phyloP scores from a whole-genome alignment of 2,113 vertebrate genomes.

The Monarcha castaneiventris region DNA sequence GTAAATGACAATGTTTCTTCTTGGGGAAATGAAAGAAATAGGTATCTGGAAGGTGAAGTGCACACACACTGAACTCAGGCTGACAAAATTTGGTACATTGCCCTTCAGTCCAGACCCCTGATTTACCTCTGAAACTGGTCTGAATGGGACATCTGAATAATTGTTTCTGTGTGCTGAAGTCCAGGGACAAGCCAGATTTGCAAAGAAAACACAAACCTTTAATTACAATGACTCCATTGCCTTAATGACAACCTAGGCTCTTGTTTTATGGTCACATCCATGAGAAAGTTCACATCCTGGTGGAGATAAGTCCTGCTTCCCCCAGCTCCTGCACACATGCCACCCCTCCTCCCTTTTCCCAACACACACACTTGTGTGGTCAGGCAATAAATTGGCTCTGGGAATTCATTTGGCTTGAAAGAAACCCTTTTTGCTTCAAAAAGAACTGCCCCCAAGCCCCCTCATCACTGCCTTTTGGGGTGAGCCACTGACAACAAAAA shows the following conservation, averaged over 20 bases:
- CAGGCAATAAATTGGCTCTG: neutral
- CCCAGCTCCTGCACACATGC: fast-evolving
- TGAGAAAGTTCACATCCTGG: neutral
- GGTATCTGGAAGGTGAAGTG: neutral
- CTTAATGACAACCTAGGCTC: neutral
- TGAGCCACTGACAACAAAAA: neutral
- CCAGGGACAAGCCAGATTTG: neutral
- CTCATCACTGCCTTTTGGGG: neutral
- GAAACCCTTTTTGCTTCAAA: neutral
- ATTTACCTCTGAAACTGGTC: neutral
- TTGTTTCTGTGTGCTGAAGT: neutral
- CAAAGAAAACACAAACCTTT: neutral
- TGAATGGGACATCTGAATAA: neutral
- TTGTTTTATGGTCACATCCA: neutral
- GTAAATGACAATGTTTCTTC: neutral
- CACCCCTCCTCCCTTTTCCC: neutral
- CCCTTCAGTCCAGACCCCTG: neutral
- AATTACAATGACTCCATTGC: neutral
- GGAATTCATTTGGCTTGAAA: neutral
- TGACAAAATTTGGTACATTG: neutral
- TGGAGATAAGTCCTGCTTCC: neutral
- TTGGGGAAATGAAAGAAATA: neutral
- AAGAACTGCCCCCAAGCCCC: fast-evolving
- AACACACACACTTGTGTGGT: neutral
- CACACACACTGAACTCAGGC: neutral